Evolutionary conservation across 1,140 invertebrate species (phyloP).

Genomic region (Zaprionus ghesquierei): DNA sequence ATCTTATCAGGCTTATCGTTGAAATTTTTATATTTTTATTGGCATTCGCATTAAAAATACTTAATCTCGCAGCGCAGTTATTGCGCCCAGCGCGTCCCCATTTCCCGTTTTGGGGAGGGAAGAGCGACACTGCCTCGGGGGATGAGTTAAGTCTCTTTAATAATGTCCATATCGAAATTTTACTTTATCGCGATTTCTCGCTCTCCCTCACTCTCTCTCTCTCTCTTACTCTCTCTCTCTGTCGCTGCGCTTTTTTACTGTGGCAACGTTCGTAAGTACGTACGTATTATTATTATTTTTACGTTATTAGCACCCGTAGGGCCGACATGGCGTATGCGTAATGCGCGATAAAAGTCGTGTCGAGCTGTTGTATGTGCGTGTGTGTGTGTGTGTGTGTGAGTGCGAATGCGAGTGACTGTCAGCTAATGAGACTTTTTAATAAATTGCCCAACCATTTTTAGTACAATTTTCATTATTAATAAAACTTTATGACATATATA

Average conservation of each 20-base stretch:
- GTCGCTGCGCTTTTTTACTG: slow-evolving; percentile 14
- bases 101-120: not conserved
- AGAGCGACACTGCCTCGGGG: not conserved
- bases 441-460: slow-evolving; percentile 76
- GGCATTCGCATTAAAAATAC: slow-evolving; percentile 79
- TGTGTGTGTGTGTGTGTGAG: slow-evolving; percentile 11
- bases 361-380: not conserved
- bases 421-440: slow-evolving; percentile 81
- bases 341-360: slow-evolving; percentile 67
- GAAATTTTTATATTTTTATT: slow-evolving; percentile 79
- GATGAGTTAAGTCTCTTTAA: slow-evolving; percentile 45
- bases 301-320: slow-evolving; percentile 80
- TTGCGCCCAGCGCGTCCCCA: slow-evolving; percentile 44
- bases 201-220: not conserved
- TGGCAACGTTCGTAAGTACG: not conserved
- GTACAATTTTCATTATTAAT: slow-evolving; percentile 81
- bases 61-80: slow-evolving; percentile 74
- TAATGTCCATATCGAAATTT: slow-evolving; percentile 79
- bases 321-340: slow-evolving; percentile 72
- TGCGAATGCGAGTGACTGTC: slow-evolving; percentile 26
- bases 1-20: slow-evolving; percentile 72
- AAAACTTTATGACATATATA: slow-evolving; percentile 78
- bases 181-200: slow-evolving; percentile 73
- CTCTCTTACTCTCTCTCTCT: slow-evolving; percentile 24
- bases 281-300: slow-evolving; percentile 65